phyloP scores from a whole-genome alignment of 2,888 invertebrate species.

The Clusia tigrina region DNA sequence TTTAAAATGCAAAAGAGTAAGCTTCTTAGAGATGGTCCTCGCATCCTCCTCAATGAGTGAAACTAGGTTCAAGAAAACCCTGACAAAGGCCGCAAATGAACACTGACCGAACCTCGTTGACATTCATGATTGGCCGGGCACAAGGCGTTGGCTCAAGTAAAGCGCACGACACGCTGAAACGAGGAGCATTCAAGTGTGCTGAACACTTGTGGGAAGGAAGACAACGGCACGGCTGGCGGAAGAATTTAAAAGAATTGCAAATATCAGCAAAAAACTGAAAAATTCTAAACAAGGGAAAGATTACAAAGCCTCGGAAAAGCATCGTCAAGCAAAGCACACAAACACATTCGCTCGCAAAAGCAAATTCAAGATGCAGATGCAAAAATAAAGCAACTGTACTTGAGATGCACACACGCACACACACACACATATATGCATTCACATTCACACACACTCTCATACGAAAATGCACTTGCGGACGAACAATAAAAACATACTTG shows the following conservation, averaged over 20 bases:
- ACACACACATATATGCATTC: background rate
- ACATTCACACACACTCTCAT: background rate
- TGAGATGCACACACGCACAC: background rate
- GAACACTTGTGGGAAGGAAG: background rate
- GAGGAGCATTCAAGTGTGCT: background rate
- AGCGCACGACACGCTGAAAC: background rate
- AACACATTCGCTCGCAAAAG: background rate
- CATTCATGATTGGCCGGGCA: slow-evolving; percentile 23
- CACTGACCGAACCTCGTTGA: slow-evolving; percentile 7
- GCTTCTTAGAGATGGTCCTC: too few species aligned
- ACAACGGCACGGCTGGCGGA: background rate
- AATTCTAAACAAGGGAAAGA: too few species aligned
- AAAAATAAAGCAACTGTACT: slow-evolving; percentile 14
- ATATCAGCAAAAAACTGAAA: background rate
- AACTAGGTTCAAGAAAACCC: background rate
- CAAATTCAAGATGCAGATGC: slow-evolving; percentile 1
- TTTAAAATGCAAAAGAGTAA: too few species aligned
- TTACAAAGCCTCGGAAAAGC: slow-evolving; percentile 2
- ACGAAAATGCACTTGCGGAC: background rate
- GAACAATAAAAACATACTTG: background rate
- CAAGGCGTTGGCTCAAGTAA: slow-evolving; percentile 1
- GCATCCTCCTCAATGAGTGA: too few species aligned
- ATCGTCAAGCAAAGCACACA: background rate
- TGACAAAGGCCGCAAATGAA: background rate
- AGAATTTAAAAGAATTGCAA: background rate